Percentiles rank a stretch among this genome's conserved stretches.
phyloP scores from a whole-genome alignment of 23 tunicate genomes.

The Phallusia fumigata region DNA sequence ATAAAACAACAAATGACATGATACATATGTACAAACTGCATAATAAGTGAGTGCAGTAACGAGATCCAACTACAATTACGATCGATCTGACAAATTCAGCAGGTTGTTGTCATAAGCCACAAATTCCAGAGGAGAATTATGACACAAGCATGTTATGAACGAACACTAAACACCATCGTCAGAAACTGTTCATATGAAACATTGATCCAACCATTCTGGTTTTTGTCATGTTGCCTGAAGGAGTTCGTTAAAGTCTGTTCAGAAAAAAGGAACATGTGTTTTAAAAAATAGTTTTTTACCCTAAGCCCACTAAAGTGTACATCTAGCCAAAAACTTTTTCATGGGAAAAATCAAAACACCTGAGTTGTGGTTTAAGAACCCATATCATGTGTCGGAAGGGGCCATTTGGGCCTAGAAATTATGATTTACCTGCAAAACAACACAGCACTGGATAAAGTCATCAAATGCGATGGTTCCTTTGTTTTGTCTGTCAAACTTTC shows the following conservation, averaged over 20 bases:
- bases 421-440: slow-evolving; percentile 78
- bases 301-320: too few relatives aligned
- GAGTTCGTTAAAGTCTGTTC: slow-evolving; percentile 75
- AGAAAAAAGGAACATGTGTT: background rate
- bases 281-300: background rate
- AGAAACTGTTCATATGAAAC: slow-evolving; percentile 89
- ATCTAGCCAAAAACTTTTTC: too few relatives aligned
- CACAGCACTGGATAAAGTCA: slow-evolving; percentile 93
- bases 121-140: background rate
- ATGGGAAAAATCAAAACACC: too few relatives aligned
- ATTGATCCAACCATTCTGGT: slow-evolving; percentile 73
- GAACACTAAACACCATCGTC: slow-evolving; percentile 94
- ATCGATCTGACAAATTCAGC: background rate
- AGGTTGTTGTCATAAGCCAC: background rate
- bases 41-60: background rate
- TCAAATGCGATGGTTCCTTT: slow-evolving; percentile 87
- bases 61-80: background rate
- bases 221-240: slow-evolving; percentile 66
- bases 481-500: slow-evolving; percentile 84
- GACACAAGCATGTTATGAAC: slow-evolving; percentile 30
- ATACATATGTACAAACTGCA: background rate
- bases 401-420: too few relatives aligned
- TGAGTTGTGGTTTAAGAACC: too few relatives aligned
- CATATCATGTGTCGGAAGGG: too few relatives aligned
- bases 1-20: background rate